Base-by-base conservation (phyloP, 2,797 vertebrate genomes). In the Menidia menidia region DNA sequence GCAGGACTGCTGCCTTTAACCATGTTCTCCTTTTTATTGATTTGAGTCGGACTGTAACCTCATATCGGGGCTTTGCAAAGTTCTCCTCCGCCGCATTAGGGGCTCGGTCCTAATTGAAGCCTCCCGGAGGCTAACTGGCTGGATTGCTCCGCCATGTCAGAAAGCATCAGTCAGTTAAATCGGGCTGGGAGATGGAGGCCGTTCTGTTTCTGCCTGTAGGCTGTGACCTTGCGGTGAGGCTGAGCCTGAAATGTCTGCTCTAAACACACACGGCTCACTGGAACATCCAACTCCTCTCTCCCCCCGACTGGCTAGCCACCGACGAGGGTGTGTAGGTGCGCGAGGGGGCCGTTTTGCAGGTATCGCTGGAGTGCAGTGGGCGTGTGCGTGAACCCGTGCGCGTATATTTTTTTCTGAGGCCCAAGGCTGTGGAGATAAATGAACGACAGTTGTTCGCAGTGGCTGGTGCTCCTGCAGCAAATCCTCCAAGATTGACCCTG, bases 81-180 rank as follows among this genome's bases (percentile, higher is more conserved):
- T 89, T 89, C 84, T 86, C 82, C 84, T 86, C 82, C 66, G 86
- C 86, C 60, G 87, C 84, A 91, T 94, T 92, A 93, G 90, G 90
- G 90, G 83, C 85, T 70, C 64, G 64, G 81, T 79, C 81, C 87
- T 94, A 94, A 95, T 94, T 93, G 89, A 92, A 90, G 83, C 86
- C 82, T 91, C 88, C 85, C 84, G 81, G 80, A 90, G 92, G 89
- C 89, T 89, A 93, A 92, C 91, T 83, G 87, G 83, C 88, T 90
- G 75, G 77, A 89, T 90, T 80, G 75, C 89, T 87, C 85, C 50
- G 48, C 89, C 89, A 90, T 87, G 90, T 94, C 93, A 92, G 86
- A 92, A 90, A 85, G 88, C 91, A 94, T 94, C 92, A 92, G 90
- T 93, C 92, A 92, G 92, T 92, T 92, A 92, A 94, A 94, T 93